A percentile compares a stretch with the other conserved stretches of the same genome.
Conservation (phyloP, 1,140 invertebrate species). For the Cherax quadricarinatus region DNA sequence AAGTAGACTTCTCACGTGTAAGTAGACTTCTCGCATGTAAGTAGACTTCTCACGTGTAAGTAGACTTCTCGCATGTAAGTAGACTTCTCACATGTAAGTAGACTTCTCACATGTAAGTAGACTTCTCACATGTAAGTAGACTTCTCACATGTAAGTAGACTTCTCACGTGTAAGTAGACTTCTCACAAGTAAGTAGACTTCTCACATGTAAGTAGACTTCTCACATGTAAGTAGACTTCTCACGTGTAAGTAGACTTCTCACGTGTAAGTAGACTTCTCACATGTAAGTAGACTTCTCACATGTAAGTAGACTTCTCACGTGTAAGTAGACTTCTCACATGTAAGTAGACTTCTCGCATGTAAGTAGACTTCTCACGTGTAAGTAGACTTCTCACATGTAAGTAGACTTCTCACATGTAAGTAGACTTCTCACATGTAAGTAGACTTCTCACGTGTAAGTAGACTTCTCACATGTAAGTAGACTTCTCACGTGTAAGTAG, state of each 20-base stretch:
- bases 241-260: not conserved
- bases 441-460: too few species aligned
- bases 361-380: too few species aligned
- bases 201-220: not conserved
- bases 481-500: too few species aligned
- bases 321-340: not conserved
- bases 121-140: not conserved
- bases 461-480: not conserved
- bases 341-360: too few species aligned
- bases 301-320: too few species aligned
- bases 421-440: not conserved
- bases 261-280: too few species aligned
- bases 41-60: not conserved
- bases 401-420: too few species aligned
- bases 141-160: not conserved
- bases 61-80: too few species aligned
- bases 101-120: too few species aligned
- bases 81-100: not conserved
- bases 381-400: not conserved
- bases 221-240: not conserved
- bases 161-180: not conserved
- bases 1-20: not conserved
- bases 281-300: not conserved
- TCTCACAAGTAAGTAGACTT: too few species aligned
- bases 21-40: too few species aligned